phyloP scores from a whole-genome alignment of 2,797 vertebrate species.

The Cyprinella venusta region DNA sequence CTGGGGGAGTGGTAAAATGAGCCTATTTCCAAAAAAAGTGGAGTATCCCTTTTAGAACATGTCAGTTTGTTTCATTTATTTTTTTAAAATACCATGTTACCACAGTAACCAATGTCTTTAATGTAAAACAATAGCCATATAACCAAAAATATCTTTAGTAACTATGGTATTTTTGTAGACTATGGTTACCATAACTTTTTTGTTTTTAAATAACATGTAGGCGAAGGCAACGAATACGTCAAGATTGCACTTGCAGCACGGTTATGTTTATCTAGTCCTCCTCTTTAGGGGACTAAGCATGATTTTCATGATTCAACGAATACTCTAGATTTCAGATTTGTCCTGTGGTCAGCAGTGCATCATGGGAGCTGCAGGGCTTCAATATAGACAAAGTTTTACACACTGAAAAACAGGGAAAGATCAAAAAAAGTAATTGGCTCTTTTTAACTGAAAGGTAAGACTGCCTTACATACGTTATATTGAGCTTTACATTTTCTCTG shows the following conservation, averaged over 20 bases:
- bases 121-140: background rate
- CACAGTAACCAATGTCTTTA: background rate
- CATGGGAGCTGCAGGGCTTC: background rate
- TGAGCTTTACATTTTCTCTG: background rate
- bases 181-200: too few species aligned
- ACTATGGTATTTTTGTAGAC: background rate
- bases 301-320: background rate
- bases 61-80: background rate
- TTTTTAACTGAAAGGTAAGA: background rate
- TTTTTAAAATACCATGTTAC: background rate
- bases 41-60: too few species aligned
- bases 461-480: background rate
- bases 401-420: background rate
- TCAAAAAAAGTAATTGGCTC: background rate
- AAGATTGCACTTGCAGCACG: background rate
- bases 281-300: background rate
- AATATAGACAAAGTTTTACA: background rate
- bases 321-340: background rate
- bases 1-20: too few species aligned
- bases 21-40: too few species aligned
- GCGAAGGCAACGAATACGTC: background rate
- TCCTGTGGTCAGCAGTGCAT: background rate
- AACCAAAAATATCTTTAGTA: background rate
- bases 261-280: background rate
- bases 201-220: background rate